Percentiles rank a stretch among this genome's conserved stretches.
Conservation (phyloP, 2,113 vertebrate genomes). For the Alexandromys fortis region DNA sequence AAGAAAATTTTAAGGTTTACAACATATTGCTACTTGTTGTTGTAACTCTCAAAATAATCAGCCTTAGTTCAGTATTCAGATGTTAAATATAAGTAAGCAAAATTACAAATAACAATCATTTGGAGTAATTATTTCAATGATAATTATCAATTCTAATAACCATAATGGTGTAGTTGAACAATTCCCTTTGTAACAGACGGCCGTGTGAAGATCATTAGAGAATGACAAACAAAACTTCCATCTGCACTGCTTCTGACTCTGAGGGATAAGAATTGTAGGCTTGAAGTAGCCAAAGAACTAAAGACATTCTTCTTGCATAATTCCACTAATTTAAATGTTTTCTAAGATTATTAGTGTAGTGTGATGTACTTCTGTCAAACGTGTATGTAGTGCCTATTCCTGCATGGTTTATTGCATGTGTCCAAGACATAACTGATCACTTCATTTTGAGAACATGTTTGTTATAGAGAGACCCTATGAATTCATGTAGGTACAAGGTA, state of each 20-base stretch:
- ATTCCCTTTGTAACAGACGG: background rate
- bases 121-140: background rate
- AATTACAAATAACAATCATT: slow-evolving; percentile 43
- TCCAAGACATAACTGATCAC: background rate
- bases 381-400: background rate
- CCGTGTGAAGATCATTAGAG: background rate
- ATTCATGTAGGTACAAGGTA: background rate
- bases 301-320: background rate
- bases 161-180: background rate
- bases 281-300: slow-evolving; percentile 1
- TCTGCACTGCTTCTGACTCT: slow-evolving; percentile 6
- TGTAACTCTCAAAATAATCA: background rate
- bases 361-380: slow-evolving; percentile 14
- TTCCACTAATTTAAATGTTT: background rate
- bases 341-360: background rate
- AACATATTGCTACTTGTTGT: background rate
- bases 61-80: background rate
- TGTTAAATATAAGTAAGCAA: background rate
- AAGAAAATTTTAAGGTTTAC: background rate
- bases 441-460: slow-evolving; percentile 23
- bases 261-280: background rate
- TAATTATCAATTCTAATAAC: background rate
- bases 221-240: background rate
- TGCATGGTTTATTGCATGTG: background rate
- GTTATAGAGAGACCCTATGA: background rate